Base-by-base conservation (phyloP, 2,797 vertebrate species). In the Echeneis naucrates region DNA sequence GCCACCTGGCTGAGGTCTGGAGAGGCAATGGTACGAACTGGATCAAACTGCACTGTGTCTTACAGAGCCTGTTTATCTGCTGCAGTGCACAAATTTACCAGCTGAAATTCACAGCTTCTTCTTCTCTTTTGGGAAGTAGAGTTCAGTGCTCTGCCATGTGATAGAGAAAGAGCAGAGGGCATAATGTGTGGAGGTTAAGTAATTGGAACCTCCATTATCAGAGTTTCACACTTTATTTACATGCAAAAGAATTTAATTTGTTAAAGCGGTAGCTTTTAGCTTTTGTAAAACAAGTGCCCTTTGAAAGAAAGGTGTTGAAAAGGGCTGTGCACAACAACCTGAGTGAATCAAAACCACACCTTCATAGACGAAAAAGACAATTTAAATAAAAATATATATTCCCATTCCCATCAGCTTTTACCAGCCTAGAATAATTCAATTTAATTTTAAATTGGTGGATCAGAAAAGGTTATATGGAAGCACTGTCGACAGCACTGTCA, bases 1-100 rank as follows among this genome's bases (percentile, higher is more conserved):
- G 98, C 92, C 97, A 99, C 90, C 93, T 99, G 89, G 97, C 97
- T 4, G 98, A 99, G 91, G 97, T 99, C 35, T 99, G 98, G 98
- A 94, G 96, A 81, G 98, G 98, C 87, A 98, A 97, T 40, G 98
- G 98, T 99, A 90, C 88, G 95, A 74, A 16, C 2, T 5, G 32
- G 35, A 42, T 27, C 8, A 62, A 54, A 26, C n/a, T 42, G 5
- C 13, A 54, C 40, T 26, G 11, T 38, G 38, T 30, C 24, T 56
- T 17, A 14, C 1, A 0, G 8, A 37, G 40, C 6, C 3, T 52
- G 32, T 55, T 68, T 30, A 42, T 19, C 48, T 8, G 23, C 38
- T 47, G n/a, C 30, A 27, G 30, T 38, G 19, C 13, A 61, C 23
- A 13, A 27, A 50, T n/a, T 24, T n/a, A 11, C 19, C 8, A 16